These are phyloP conservation scores for Hemibagrus wyckioides DNA, from an alignment of 2,113 vertebrate genomes.

Conservation along the genomic window DNA sequence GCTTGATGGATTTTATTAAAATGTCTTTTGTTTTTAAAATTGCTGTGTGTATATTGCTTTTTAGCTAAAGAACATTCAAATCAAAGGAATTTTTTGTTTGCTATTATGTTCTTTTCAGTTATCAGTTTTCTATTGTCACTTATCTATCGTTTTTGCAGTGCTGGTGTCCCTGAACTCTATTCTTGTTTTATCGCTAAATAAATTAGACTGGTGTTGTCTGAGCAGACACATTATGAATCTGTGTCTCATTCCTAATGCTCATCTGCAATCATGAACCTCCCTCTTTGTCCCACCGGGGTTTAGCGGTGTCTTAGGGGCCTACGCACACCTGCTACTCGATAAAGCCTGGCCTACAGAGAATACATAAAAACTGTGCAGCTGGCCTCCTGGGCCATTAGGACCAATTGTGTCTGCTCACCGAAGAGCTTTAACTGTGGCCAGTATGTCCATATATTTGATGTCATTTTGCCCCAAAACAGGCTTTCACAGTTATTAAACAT, in stretches of 20 bases:
- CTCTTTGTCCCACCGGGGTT: neutral
- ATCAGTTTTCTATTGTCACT: neutral
- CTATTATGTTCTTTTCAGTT: neutral
- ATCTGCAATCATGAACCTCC: slow-evolving; percentile 24
- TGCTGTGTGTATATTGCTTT: neutral
- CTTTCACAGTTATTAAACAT: slow-evolving; percentile 9
- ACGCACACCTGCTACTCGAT: slow-evolving; percentile 37
- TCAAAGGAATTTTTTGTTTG: neutral
- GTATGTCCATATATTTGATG: slow-evolving; percentile 16
- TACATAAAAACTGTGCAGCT: slow-evolving; percentile 37
- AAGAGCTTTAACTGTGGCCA: slow-evolving; percentile 1
- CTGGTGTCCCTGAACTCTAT: neutral
- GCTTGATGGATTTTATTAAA: neutral
- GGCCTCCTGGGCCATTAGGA: slow-evolving; percentile 21
- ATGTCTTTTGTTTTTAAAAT: neutral
- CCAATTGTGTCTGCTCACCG: slow-evolving; percentile 40
- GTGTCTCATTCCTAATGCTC: neutral
- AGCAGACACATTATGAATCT: neutral
- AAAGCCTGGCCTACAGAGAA: slow-evolving; percentile 13
- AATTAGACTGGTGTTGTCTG: neutral
- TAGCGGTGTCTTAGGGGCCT: slow-evolving; percentile 24
- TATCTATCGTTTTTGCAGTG: neutral
- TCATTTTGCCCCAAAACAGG: neutral
- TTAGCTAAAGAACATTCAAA: neutral
- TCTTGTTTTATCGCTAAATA: neutral